Evolutionary conservation across 2,797 vertebrate species (phyloP), one percentile per base, ranked within the genome.

Genomic region (Dicrostonyx torquatus): DNA sequence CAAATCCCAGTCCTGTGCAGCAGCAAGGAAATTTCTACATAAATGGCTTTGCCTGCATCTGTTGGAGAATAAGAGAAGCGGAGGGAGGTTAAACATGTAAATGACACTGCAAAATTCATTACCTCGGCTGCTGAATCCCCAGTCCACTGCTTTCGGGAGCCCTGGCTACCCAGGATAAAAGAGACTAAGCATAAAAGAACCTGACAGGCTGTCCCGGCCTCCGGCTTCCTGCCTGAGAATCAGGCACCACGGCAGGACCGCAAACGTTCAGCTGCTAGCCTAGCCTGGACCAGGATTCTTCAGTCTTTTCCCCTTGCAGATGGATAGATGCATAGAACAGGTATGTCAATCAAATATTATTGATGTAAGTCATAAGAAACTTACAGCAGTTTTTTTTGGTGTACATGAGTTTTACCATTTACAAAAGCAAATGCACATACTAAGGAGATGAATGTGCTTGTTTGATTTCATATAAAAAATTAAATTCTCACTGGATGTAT

Each of bases 21-120:
- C 12, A 73, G 18, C 9, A 37, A n/a, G 58, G 77, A 77, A 48
- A 94, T 64, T 92, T 88, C 87, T 96, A 43, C 3, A n/a, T 66
- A 87, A 96, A 90, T 73, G 89, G 90, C 89, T 96, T 94, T 94
- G 93, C 37, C 83, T 91, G 34, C 79, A 98, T 97, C 96, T 97
- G 77, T 89, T 96, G 96, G 96, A 96, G 92, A 96, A 91, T 89
- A 91, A 87, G 77, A 92, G 94, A 97, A 87, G 89, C 95, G 97
- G 96, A 97, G 87, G 96, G 94, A 94, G 92, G 92, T 97, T 95
- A 98, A 98, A 92, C 95, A 98, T 93, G 90, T 26, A 97, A 97
- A 98, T 97, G 83, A 89, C 94, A 13, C 78, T 96, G 58, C 88
- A 98, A 95, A 97, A 97, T 96, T 95, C 89, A 96, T 90, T 89